phyloP scores from a whole-genome alignment of 2,797 vertebrate species.

The Mionectes olivaceus region DNA sequence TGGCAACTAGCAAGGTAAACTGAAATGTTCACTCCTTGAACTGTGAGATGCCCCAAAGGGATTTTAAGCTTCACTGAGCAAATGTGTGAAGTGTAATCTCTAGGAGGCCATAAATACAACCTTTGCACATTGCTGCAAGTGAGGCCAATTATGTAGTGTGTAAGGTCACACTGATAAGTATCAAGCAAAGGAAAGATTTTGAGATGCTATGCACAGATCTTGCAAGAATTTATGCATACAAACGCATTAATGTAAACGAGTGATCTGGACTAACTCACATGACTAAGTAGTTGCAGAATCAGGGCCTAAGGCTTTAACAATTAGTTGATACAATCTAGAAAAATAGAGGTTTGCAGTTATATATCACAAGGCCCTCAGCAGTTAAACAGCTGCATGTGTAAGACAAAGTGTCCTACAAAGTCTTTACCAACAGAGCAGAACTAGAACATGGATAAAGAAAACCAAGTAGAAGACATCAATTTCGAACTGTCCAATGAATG shows the following conservation, averaged over 20 bases:
- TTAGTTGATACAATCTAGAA: constrained; percentile 55
- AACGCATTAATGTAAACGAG: not conserved
- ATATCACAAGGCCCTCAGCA: not conserved
- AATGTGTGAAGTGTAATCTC: constrained; percentile 53
- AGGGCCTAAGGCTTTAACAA: constrained; percentile 46
- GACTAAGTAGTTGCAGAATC: not conserved
- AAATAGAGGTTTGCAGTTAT: not conserved
- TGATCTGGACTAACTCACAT: not conserved
- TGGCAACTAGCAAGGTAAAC: constrained; percentile 25
- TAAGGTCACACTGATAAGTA: constrained; percentile 55
- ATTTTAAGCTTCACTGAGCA: constrained; percentile 66
- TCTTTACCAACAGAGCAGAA: constrained; percentile 2
- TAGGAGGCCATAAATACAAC: constrained; percentile 21
- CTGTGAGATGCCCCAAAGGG: constrained; percentile 43
- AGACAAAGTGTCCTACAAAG: not conserved
- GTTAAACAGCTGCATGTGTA: not conserved
- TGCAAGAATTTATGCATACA: not conserved
- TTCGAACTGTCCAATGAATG: not conserved
- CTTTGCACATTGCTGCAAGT: not conserved
- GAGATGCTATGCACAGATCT: not conserved
- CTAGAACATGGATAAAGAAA: not conserved
- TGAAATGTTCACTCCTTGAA: constrained; percentile 45
- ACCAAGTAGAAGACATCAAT: not conserved
- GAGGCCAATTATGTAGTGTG: not conserved
- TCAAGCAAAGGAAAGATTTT: constrained; percentile 3